Conservation (phyloP, 2,888 invertebrate species). For the Colletes collaris region DNA sequence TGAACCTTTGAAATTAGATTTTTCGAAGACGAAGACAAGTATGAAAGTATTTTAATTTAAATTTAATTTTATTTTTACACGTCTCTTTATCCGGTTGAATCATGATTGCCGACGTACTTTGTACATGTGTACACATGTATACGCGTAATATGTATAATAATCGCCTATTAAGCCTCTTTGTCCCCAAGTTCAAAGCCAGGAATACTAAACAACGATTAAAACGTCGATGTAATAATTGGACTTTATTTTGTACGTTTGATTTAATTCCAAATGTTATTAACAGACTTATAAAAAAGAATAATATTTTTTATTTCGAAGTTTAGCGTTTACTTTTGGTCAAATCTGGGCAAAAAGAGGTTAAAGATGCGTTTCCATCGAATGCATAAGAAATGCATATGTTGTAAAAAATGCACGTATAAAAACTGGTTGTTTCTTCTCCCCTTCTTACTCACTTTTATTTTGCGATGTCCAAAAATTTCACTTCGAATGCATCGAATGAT, state of each 20-base stretch:
- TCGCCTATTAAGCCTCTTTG: constrained; percentile 47
- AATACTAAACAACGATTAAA: constrained; percentile 1
- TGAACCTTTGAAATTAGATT: too few species aligned
- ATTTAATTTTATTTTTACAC: too few species aligned
- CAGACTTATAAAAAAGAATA: neutral
- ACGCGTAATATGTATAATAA: constrained; percentile 13
- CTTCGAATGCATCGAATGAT: constrained; percentile 32
- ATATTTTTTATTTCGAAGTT: neutral
- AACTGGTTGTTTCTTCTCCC: constrained; percentile 22
- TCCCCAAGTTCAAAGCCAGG: neutral
- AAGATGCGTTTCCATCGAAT: constrained; percentile 40
- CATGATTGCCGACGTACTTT: too few species aligned
- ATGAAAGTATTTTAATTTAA: too few species aligned
- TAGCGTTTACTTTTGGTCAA: neutral
- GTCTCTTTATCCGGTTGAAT: too few species aligned
- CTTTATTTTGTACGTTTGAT: constrained; percentile 18
- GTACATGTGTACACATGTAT: neutral
- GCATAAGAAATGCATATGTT: constrained; percentile 44
- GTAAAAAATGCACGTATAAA: constrained; percentile 49
- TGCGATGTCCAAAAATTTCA: constrained; percentile 11
- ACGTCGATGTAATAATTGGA: constrained; percentile 7
- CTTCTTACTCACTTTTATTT: constrained; percentile 10
- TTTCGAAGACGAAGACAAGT: too few species aligned
- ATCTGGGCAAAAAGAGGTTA: constrained; percentile 46
- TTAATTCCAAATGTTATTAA: neutral